Evolutionary conservation across 2,113 vertebrate species (phyloP), one percentile per base, ranked within the genome.

Genomic region (Sarotherodon lohbergeri): DNA sequence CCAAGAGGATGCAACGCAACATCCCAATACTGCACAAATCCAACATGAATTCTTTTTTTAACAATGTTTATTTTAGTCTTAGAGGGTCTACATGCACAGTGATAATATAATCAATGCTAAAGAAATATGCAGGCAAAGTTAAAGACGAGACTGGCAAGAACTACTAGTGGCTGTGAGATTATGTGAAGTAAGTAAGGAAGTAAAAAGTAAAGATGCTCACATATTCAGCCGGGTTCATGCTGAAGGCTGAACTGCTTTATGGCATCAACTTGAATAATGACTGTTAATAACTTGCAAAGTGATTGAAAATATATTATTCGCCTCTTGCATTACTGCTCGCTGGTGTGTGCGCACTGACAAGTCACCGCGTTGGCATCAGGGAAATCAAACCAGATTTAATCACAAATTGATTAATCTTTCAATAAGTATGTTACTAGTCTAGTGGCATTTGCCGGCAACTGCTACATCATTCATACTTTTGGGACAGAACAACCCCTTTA

Each of bases 211-310:
- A 22, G 24, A 68, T 29, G 50, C 61, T 90, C 39, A 22, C 0
- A 54, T 13, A 36, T 32, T n/a, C 48, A 19, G 6, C 39, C 10
- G 13, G 63, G 24, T 10, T 82, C 66, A 68, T 17, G 5, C 66
- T 89, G 71, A 86, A 59, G 39, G 10, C 66, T 88, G 71, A 86
- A 50, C 27, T 46, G 29, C 56, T 88, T 34, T 56, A 84, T 83
- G 90, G 82, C 36, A 27, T 63, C 81, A 88, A 89, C 52, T 80
- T 85, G 81, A 89, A 87, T 84, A 89, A 87, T 86, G 32, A 82
- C 48, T 59, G 24, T 59, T 82, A 91, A 88, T 84, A 84, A 86
- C 71, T 5, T 34, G 1, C 24, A 86, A 89, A 78, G 80, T 39
- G 39, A 85, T 86, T n/a, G 46, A 83, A 92, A 91, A 88, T 29